Base-by-base conservation (phyloP, 1,140 invertebrate genomes). In the Drosophila repletoides region DNA sequence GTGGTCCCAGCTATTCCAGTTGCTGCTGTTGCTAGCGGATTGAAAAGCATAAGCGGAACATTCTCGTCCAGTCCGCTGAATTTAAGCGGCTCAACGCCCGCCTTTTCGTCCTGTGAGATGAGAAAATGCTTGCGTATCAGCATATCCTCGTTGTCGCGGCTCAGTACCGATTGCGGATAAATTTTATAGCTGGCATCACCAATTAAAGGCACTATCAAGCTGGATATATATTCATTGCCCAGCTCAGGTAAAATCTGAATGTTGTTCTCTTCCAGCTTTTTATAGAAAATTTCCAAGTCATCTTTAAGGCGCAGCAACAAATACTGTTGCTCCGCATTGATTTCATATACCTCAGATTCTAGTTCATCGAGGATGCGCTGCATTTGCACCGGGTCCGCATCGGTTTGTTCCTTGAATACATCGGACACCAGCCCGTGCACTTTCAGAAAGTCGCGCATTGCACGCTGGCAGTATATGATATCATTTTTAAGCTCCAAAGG, bases 361-460 rank as follows among this genome's bases (percentile, higher is more conserved):
- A 90, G 41, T 48, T 90, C 89, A 22, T 89, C 81, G 10, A 90
- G 34, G 24, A 89, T 89, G 49, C 84, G 80, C 15, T 74, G 80
- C 74, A 88, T 89, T 51, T 88, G 80, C 15, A 79, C 59, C 10
- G 88, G 84, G 68, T 89, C 80, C 74, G 83, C 83, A 76, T 88
- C 76, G 21, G 66, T 56, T 51, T 89, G 79, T 22, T 88, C 76
- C 46, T 79, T 70, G 61, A 88, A 89, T 14, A 88, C 80, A 17
- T 89, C 88, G 14, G 88, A 72, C 4, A 89, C 88, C 76, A 89
- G 63, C 88, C 72, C 68, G 53, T 90, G 89, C 43, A 90, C 88
- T 64, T 88, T 90, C 41, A 90, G 72, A 61, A 83, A 81, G 36
- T 88, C 67, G 43, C 80, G 75, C 66, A 90, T 17, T 24, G 87